Evolutionary conservation across 2,797 vertebrate species (phyloP), one percentile per base, ranked within the genome.

Genomic region (Mormyrus proboscirostris): DNA sequence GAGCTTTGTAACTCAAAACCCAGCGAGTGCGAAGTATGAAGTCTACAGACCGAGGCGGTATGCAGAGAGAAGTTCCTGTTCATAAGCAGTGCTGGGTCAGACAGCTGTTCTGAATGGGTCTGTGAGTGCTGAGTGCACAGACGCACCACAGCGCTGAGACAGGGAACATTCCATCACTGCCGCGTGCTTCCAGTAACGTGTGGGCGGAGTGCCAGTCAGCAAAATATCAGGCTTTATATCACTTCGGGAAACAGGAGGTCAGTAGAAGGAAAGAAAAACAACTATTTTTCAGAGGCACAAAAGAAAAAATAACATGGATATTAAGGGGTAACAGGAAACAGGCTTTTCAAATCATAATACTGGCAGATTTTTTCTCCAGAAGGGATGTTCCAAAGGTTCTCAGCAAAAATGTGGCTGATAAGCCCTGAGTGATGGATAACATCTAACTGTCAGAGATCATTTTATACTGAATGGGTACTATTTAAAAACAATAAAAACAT

Each of bases 241-340:
- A 53, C 53, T 38, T 82, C n/a, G 79, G 79, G 82, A 89, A 59
- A 82, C 14, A 84, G 69, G 69, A 88, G 62, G 44, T 88, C 62
- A 88, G 14, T 41, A 69, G 65, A 88, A 87, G 85, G 85, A 59
- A 87, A 41, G 53, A 59, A 87, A 87, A 87, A 41, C 85, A 59
- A 87, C 33, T 86, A 51, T 57, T 55, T 86, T 57, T 50, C 29
- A 87, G 85, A 57, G 33, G 85, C 29, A 87, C 12, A 41, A 59
- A 87, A 87, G 25, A 19, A 57, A 53, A 86, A 87, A 59, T 59
- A 87, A 41, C 53, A 59, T 10, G 85, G 10, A n/a, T 57, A 57
- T 57, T 38, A 87, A 57, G 85, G 50, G 85, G 25, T 16, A 87
- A 87, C 29, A 87, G 85, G 85, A 87, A 87, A 87, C 16, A 51